A percentile compares a stretch with the other conserved stretches of the same genome.
These are phyloP conservation scores for Yponomeuta cagnagella DNA, from an alignment of 2,888 invertebrate genomes.

Conservation along the genomic window DNA sequence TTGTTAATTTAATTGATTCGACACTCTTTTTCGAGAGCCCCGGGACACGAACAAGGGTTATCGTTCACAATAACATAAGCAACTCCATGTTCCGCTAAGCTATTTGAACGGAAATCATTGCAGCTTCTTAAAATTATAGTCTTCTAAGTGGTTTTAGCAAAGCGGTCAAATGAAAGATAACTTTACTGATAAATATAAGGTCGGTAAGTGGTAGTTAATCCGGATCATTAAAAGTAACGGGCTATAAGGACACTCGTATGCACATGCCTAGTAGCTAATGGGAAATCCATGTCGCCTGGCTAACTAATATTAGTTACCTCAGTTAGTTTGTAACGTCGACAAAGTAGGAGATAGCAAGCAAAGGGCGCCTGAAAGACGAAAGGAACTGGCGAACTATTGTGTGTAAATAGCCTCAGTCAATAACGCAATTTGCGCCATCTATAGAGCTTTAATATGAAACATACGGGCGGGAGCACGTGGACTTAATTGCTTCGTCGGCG, in stretches of 20 bases:
- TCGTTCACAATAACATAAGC: not conserved
- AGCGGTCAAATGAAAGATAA: slow-evolving; percentile 4
- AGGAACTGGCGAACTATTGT: not conserved
- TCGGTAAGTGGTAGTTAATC: slow-evolving; percentile 5
- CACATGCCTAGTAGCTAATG: slow-evolving; percentile 47
- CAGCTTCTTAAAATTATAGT: slow-evolving; percentile 6
- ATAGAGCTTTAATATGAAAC: not conserved
- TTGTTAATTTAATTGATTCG: slow-evolving; percentile 8
- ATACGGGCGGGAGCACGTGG: not conserved
- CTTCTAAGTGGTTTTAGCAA: not conserved
- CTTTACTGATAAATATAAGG: slow-evolving; percentile 3
- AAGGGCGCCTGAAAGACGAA: not conserved
- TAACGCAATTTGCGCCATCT: slow-evolving; percentile 18
- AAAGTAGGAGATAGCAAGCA: slow-evolving; percentile 18
- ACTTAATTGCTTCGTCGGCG: not conserved
- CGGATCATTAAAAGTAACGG: slow-evolving; percentile 13
- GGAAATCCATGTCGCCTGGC: slow-evolving; percentile 50
- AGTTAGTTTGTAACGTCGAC: slow-evolving; percentile 52
- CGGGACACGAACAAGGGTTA: slow-evolving; percentile 2
- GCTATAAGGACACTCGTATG: slow-evolving; percentile 37
- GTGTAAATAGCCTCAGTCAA: not conserved
- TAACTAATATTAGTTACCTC: slow-evolving; percentile 5
- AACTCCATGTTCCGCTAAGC: not conserved
- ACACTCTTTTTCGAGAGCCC: not conserved
- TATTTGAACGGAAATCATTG: not conserved